Evolutionary conservation across 2,888 invertebrate genomes (phyloP), one percentile per base, ranked within the genome.

Genomic region (Athetis lepigone): DNA sequence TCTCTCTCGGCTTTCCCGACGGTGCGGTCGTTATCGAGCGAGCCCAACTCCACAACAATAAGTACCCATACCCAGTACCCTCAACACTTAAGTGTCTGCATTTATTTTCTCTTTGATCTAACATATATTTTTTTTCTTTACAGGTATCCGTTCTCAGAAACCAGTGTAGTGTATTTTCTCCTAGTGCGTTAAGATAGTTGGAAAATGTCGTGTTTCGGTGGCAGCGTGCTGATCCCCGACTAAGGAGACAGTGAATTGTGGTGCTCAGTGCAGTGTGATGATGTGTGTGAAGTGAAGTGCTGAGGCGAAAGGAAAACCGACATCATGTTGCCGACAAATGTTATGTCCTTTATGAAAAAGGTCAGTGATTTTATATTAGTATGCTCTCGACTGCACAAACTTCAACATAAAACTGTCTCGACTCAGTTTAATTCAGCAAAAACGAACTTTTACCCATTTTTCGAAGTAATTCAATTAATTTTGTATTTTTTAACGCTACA

Each of bases 301-400:
- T 55, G 78, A 80, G 75, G 70, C 50, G 58, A 63, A 79, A 75
- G 82, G 78, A 72, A 88, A 86, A 84, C 75, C 87, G 86, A 84
- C 95, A 96, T 95, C 95, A 98, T 98, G 98, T 96, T 98, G 96
- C 98, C 98, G 77, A 97, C 97, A 83, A 98, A 98, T 94, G 98
- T 98, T 87, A 98, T 98, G 97, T 98, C 98, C 84, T 98, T 98
- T 93, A 97, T 98, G 97, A 98, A 98, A 93, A 98, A 98, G 98
- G 98, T 98, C 90, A 96, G 97, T 94, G 67, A 64, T 49, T 70
- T 46, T 55, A 9, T 54, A 23, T 56, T 23, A 65, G 29, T n/a
- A 39, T 39, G 36, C 19, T 18, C 7, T 36, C 16, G 11, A 18
- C 19, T 37, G 11, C 19, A 11, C 16, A 8, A 21, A 21, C 23